phyloP scores from a whole-genome alignment of 2,797 vertebrate species.

The Gymnothorax reevesii region DNA sequence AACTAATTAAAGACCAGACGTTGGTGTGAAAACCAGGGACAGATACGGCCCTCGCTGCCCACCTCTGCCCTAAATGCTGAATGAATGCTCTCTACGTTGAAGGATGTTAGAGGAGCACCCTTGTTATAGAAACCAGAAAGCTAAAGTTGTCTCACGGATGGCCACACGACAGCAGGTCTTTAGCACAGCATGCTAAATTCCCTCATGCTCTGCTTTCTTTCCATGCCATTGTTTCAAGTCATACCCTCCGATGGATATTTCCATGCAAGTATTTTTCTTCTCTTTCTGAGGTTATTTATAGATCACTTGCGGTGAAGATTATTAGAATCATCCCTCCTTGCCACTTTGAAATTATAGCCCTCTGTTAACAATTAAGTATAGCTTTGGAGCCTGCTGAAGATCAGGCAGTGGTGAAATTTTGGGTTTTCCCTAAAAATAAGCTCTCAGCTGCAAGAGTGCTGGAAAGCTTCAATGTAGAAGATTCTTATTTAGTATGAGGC shows the following conservation, averaged over 20 bases:
- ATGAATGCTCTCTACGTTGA: background rate
- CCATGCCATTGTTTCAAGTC: background rate
- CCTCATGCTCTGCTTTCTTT: background rate
- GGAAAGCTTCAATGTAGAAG: background rate
- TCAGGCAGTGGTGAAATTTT: slow-evolving; percentile 19
- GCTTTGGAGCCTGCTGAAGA: background rate
- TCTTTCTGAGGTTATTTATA: slow-evolving; percentile 56
- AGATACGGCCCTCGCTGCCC: too few species aligned
- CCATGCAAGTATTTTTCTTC: slow-evolving; percentile 21
- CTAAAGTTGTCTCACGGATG: background rate
- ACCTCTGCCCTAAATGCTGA: background rate
- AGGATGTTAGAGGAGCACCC: background rate
- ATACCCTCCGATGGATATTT: background rate
- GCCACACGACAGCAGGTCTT: slow-evolving; percentile 5
- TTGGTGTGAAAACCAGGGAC: too few species aligned
- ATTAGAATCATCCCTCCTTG: slow-evolving; percentile 65
- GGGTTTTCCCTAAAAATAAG: slow-evolving; percentile 24
- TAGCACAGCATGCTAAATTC: slow-evolving; percentile 10
- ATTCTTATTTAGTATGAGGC: background rate
- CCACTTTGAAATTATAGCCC: slow-evolving; percentile 62
- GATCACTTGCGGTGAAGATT: slow-evolving; percentile 54
- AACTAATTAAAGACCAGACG: too few species aligned
- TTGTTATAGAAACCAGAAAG: background rate
- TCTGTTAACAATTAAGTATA: slow-evolving; percentile 48
- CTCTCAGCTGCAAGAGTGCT: background rate